These are phyloP conservation scores for Rhabdomys dilectus DNA, from an alignment of 2,113 vertebrate species.

Conservation along the genomic window DNA sequence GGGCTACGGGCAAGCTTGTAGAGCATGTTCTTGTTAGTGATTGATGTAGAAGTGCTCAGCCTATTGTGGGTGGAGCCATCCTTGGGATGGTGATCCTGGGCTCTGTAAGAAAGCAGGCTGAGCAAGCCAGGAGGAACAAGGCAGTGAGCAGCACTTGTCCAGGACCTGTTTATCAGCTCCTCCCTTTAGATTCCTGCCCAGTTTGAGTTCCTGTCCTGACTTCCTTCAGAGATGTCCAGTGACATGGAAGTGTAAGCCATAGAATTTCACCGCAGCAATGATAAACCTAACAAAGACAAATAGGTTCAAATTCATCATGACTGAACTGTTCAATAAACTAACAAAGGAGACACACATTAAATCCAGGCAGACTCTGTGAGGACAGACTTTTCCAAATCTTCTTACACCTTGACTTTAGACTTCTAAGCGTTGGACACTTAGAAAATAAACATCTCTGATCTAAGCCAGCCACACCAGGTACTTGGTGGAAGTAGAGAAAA, in stretches of 20 bases:
- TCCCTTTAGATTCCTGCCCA: not conserved
- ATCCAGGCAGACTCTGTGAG: not conserved
- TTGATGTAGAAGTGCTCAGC: not conserved
- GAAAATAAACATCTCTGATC: not conserved
- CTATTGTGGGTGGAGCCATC: not conserved
- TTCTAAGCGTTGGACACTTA: not conserved
- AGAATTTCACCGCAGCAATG: too few relatives aligned
- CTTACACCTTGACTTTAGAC: not conserved
- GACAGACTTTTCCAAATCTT: not conserved
- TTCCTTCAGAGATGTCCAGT: too few relatives aligned
- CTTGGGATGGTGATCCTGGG: not conserved
- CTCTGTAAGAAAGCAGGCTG: not conserved
- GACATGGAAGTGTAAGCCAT: not conserved
- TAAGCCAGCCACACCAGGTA: not conserved
- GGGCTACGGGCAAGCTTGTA: not conserved
- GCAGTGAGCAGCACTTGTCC: not conserved
- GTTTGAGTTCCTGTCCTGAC: not conserved
- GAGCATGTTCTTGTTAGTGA: not conserved
- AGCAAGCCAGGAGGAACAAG: not conserved
- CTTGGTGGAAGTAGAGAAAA: not conserved
- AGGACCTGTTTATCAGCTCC: not conserved
- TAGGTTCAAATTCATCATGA: not conserved
- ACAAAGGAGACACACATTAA: not conserved
- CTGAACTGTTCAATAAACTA: not conserved
- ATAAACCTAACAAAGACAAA: not conserved